Conservation (phyloP, 2,888 invertebrate species). For the Candidula unifasciata region DNA sequence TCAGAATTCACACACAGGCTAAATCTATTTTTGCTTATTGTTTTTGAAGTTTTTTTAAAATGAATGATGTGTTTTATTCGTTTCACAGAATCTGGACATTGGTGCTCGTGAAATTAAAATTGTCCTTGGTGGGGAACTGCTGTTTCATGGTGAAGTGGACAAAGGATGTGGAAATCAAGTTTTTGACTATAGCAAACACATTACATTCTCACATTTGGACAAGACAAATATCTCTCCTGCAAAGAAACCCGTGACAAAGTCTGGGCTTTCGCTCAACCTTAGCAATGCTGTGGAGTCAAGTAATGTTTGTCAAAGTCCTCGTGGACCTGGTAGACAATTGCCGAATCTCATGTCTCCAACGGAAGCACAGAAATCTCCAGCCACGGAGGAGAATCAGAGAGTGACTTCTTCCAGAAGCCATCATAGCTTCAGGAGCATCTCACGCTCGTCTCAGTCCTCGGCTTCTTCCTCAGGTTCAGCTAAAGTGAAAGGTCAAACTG, state of each 20-base stretch:
- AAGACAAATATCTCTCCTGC: background rate
- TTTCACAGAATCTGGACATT: conserved; percentile 71
- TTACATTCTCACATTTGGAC: conserved; percentile 54
- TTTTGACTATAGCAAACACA: conserved; percentile 75
- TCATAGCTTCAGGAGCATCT: conserved; percentile 64
- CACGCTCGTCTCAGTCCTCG: conserved; percentile 64
- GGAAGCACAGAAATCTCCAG: background rate
- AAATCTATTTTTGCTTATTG: background rate
- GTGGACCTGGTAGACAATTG: conserved; percentile 4
- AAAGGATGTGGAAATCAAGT: conserved; percentile 78
- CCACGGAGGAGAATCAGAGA: conserved; percentile 52
- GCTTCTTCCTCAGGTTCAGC: conserved; percentile 62
- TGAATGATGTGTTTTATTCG: background rate
- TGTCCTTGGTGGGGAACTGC: conserved; percentile 66
- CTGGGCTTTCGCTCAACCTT: conserved; percentile 38
- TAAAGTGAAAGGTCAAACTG: conserved; percentile 52
- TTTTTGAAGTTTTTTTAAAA: background rate
- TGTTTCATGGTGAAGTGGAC: conserved; percentile 74
- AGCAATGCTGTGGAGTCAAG: conserved; percentile 2
- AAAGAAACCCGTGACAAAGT: conserved; percentile 17
- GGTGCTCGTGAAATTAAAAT: conserved; percentile 72
- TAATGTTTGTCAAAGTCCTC: background rate
- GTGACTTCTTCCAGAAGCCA: conserved; percentile 56
- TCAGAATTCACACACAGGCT: no score
- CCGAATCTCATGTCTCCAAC: conserved; percentile 20